phyloP scores from a whole-genome alignment of 2,113 vertebrate genomes.

The Oreocharis arfaki region DNA sequence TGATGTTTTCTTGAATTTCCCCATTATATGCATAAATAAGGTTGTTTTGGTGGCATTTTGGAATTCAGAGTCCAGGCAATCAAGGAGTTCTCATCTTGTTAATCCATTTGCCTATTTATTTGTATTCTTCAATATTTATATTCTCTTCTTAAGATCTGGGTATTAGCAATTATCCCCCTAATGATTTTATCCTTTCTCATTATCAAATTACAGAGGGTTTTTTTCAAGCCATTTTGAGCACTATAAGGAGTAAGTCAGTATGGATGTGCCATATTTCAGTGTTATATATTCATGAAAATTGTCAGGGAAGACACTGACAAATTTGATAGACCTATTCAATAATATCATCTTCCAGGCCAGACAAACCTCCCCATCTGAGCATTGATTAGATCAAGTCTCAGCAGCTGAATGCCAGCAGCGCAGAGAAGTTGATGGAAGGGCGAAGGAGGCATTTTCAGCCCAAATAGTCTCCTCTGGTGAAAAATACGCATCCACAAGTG shows the following conservation, averaged over 20 bases:
- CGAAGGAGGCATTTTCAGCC: background rate
- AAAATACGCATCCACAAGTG: background rate
- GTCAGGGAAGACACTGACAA: background rate
- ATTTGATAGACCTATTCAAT: conserved; percentile 36
- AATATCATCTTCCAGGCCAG: conserved; percentile 15
- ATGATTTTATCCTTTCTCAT: conserved; percentile 27
- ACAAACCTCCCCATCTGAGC: conserved; percentile 6
- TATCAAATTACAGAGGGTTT: conserved; percentile 9
- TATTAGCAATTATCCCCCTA: conserved; percentile 27
- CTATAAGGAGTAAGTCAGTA: background rate
- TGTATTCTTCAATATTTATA: conserved; percentile 14
- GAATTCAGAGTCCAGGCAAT: background rate
- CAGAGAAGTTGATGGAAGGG: background rate
- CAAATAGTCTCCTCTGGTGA: background rate
- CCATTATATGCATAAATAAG: background rate
- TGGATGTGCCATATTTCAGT: conserved; percentile 12
- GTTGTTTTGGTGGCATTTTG: background rate
- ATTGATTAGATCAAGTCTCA: conserved; percentile 43
- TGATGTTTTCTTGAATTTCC: background rate
- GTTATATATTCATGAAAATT: conserved; percentile 57
- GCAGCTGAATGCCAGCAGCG: background rate
- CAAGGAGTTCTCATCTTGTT: background rate
- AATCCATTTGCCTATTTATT: conserved; percentile 32
- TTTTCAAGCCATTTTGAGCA: background rate
- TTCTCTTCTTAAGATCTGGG: background rate